phyloP scores from a whole-genome alignment of 53 echinoderm and acorn worm genomes.

The Hippasteria phrygiana region DNA sequence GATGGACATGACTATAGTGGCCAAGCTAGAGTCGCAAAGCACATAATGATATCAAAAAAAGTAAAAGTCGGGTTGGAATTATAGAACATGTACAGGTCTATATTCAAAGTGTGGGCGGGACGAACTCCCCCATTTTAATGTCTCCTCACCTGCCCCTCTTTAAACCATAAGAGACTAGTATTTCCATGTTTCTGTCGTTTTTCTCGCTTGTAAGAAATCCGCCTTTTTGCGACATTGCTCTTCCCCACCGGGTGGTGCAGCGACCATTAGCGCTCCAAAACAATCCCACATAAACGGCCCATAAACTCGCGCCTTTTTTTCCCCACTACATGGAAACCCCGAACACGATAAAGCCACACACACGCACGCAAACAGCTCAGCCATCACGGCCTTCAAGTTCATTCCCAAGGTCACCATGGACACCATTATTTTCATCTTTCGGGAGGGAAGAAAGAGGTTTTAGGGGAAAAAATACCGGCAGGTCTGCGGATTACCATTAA shows the following conservation, averaged over 20 bases:
- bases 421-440: constrained; percentile 2
- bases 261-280: not conserved
- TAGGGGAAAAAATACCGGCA: not conserved
- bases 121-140: too few relatives aligned
- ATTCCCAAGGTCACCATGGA: not conserved
- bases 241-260: not conserved
- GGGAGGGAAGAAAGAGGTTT: not conserved
- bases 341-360: not conserved
- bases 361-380: not conserved
- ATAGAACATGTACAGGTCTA: too few relatives aligned
- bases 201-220: too few relatives aligned
- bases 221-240: not conserved
- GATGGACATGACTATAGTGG: too few relatives aligned
- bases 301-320: not conserved
- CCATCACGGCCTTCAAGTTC: not conserved
- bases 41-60: too few relatives aligned
- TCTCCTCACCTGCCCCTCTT: too few relatives aligned
- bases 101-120: too few relatives aligned
- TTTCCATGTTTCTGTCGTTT: too few relatives aligned
- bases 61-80: too few relatives aligned
- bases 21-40: too few relatives aligned
- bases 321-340: too few relatives aligned
- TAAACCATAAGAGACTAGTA: too few relatives aligned
- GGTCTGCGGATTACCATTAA: constrained; percentile 30
- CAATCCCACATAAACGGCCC: not conserved